phyloP scores from a whole-genome alignment of 2,797 vertebrate species.

The Poeciliopsis presidionis region DNA sequence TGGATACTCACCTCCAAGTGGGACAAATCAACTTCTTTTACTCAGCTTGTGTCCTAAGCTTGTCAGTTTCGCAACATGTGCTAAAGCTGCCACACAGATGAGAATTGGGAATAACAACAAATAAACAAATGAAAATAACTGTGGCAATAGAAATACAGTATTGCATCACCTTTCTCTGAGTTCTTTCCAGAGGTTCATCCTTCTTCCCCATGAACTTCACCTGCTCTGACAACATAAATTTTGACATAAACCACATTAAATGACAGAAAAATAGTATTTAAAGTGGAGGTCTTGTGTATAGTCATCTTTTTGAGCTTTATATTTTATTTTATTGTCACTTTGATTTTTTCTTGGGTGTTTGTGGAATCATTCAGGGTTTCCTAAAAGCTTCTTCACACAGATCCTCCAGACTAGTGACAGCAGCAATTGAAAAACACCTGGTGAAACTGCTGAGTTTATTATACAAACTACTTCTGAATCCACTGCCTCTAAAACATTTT shows the following conservation, averaged over 20 bases:
- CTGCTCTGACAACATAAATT: background rate
- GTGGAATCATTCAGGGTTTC: no score
- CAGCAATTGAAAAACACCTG: no score
- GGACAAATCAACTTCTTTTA: constrained; percentile 55
- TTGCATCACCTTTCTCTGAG: background rate
- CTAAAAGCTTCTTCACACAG: no score
- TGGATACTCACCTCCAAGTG: constrained; percentile 27
- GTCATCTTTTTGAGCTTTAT: no score
- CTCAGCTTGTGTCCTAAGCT: constrained; percentile 22
- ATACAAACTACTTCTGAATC: no score
- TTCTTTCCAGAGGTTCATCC: background rate
- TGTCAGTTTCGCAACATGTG: constrained; percentile 8
- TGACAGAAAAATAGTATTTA: background rate
- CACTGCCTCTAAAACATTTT: no score
- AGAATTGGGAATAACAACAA: background rate
- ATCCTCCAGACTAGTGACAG: no score
- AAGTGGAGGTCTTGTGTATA: no score
- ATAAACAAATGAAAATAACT: background rate
- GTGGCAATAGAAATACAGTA: background rate
- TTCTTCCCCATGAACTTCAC: background rate
- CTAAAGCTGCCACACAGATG: constrained; percentile 3
- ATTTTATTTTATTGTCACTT: no score
- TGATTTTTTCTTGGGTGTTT: no score
- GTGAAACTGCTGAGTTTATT: no score
- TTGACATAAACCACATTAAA: background rate